These are phyloP conservation scores for Tragelaphus strepsiceros DNA, from an alignment of 2,113 vertebrate genomes.

Conservation along the genomic window DNA sequence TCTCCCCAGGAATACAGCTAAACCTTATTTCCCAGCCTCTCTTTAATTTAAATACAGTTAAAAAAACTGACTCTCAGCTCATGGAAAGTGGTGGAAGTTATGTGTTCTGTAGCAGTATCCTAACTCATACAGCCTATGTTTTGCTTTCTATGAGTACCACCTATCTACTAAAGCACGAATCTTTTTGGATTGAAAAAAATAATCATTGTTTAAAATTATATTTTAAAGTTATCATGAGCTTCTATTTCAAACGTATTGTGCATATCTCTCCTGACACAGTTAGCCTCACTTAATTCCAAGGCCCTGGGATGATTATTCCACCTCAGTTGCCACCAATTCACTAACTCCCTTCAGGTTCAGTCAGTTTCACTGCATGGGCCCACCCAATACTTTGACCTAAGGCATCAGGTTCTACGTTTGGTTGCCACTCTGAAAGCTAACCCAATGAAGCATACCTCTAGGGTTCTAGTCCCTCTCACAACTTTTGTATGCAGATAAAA, in stretches of 20 bases:
- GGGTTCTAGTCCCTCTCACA: not conserved
- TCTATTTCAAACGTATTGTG: not conserved
- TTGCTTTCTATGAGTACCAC: not conserved
- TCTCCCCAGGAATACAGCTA: not conserved
- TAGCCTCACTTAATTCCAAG: not conserved
- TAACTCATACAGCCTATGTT: not conserved
- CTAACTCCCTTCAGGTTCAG: not conserved
- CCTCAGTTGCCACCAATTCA: not conserved
- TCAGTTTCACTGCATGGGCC: not conserved
- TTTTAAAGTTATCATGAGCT: not conserved
- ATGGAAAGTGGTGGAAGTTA: not conserved
- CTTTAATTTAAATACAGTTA: not conserved
- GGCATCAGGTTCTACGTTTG: fast-evolving
- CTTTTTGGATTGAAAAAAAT: not conserved
- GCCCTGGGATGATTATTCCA: not conserved
- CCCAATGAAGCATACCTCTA: not conserved
- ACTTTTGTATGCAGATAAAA: not conserved
- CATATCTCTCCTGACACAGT: not conserved
- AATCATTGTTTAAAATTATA: not conserved
- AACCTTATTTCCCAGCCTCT: not conserved
- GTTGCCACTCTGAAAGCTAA: not conserved
- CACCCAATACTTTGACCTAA: not conserved
- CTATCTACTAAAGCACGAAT: not conserved
- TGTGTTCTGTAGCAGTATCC: not conserved
- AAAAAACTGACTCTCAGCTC: not conserved